Evolutionary conservation across 1,140 invertebrate species (phyloP), one percentile per base, ranked within the genome.

Genomic region (Dermatophagoides farinae): DNA sequence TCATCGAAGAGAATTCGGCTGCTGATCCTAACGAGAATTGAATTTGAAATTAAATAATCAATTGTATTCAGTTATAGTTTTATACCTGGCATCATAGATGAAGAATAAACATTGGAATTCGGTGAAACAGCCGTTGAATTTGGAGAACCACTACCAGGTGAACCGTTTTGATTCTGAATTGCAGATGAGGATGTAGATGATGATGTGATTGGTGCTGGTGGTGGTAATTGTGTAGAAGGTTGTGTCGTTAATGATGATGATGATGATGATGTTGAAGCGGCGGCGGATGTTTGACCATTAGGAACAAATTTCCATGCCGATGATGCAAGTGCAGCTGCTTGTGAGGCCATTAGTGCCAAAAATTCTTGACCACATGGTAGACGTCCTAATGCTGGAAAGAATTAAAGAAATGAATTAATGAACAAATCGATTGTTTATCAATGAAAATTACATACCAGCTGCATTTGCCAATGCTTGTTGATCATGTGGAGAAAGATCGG

Each of bases 291-390:
- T 6, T 18, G 18, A 14, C 18, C 23, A 20, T 14, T 44, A 2
- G 53, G n/a, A n/a, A 61, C 59, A 11, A 66, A 46, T 50, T 66
- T 66, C 65, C 65, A 66, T 14, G 65, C 62, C 1, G 61, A 61
- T 22, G 59, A 61, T 12, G 58, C 40, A 18, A 53, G 14, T 47
- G 58, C 58, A 14, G 44, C 43, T 2, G 58, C 58, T 38, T 43
- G 40, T 16, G 57, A 50, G 20, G 60, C 62, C n/a, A 64, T 64
- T 31, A 66, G 23, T 1, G 64, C 22, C 5, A 66, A 37, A 14
- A 63, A 12, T 12, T 62, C 65, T 40, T 57, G 65, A 38, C 60
- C 47, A 18, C 65, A 60, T 12, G 65, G 65, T 16, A 65, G 58
- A 4, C 65, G 64, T 5, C 64, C 62, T 11, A 66, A 52, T 49